These are phyloP conservation scores for Anhinga anhinga DNA, from an alignment of 2,113 vertebrate species.

Conservation along the genomic window DNA sequence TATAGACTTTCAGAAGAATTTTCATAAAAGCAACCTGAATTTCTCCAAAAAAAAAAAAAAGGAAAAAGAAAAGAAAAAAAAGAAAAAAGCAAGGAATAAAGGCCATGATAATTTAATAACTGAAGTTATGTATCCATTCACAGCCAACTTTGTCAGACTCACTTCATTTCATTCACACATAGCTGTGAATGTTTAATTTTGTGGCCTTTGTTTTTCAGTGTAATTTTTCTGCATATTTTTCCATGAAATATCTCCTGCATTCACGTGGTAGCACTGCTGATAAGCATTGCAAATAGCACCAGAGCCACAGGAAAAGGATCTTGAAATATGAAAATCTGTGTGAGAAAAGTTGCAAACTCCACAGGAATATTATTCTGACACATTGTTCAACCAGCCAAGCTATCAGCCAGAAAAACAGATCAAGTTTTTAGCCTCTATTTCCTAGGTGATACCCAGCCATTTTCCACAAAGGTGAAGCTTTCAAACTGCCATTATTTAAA, in stretches of 20 bases:
- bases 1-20: background rate
- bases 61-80: too few species aligned
- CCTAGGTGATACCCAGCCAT: background rate
- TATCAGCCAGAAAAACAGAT: slow-evolving; percentile 2
- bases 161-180: background rate
- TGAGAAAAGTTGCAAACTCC: background rate
- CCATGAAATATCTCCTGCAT: slow-evolving; percentile 26
- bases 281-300: slow-evolving; percentile 32
- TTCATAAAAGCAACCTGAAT: background rate
- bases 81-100: background rate
- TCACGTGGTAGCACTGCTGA: background rate
- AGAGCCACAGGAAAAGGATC: background rate
- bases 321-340: slow-evolving; percentile 32
- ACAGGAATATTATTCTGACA: slow-evolving; percentile 33
- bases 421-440: slow-evolving; percentile 20
- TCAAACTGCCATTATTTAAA: background rate
- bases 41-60: background rate
- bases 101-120: background rate
- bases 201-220: background rate
- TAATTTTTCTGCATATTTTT: slow-evolving; percentile 3
- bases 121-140: background rate
- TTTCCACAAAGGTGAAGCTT: slow-evolving; percentile 7
- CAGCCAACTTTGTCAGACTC: background rate
- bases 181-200: slow-evolving; percentile 24
- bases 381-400: slow-evolving; percentile 4